phyloP scores from a whole-genome alignment of 1,140 invertebrate species.

The Leptopilina boulardi region DNA sequence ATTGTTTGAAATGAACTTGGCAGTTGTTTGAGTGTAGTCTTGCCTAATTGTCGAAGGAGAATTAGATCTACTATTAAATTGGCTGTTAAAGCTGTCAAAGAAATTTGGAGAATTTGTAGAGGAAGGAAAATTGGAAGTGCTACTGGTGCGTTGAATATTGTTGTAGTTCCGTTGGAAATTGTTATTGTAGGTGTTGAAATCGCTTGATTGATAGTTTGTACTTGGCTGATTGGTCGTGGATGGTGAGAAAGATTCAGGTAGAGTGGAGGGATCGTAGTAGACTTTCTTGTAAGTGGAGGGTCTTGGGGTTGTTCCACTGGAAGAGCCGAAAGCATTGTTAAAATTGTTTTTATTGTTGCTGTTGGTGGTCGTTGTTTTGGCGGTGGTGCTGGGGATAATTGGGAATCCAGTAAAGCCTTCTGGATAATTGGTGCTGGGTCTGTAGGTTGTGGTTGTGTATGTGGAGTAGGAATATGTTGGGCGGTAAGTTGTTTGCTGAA shows the following conservation, averaged over 20 bases:
- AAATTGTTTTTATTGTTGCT: conserved; percentile 53
- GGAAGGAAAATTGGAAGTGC: conserved; percentile 63
- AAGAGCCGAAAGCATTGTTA: conserved; percentile 46
- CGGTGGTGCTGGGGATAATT: conserved; percentile 61
- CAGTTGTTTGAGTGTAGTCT: conserved; percentile 54
- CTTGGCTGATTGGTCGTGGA: conserved; percentile 66
- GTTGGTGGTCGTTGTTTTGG: conserved; percentile 53
- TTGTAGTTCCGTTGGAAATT: conserved; percentile 69
- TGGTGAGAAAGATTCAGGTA: conserved; percentile 50
- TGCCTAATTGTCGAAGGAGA: conserved; percentile 54
- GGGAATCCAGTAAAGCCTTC: conserved; percentile 54
- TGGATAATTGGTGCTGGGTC: conserved; percentile 63
- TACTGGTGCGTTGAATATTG: conserved; percentile 66
- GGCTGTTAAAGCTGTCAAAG: conserved; percentile 60
- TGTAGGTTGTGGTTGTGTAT: conserved; percentile 57
- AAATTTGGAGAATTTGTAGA: conserved; percentile 60
- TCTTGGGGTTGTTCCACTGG: conserved; percentile 50
- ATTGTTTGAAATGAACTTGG: conserved; percentile 69
- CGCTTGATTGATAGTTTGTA: conserved; percentile 63
- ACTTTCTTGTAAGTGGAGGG: conserved; percentile 56
- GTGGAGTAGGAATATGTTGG: conserved; percentile 53
- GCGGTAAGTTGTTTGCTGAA: conserved; percentile 46
- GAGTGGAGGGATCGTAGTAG: conserved; percentile 49
- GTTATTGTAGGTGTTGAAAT: conserved; percentile 67
- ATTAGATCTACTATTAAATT: conserved; percentile 67